Base-by-base conservation (phyloP, 2,113 vertebrate genomes). In the Hystrix cristata region DNA sequence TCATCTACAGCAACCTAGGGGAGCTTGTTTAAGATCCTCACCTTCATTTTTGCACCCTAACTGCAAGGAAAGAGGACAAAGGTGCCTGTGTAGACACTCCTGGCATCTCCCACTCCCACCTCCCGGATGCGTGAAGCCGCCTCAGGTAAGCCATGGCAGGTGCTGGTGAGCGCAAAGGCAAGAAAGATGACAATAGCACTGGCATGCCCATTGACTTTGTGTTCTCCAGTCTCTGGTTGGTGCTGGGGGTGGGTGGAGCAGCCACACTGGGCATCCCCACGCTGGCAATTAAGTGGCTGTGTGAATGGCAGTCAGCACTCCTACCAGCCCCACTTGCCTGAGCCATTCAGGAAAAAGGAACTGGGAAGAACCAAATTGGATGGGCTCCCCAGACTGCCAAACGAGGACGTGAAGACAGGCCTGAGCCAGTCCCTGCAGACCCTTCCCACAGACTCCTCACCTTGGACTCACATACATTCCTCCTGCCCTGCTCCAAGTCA, bases 251-350 rank as follows among this genome's bases (percentile, higher is more conserved):
- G 84, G 99, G 99, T 0, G 99, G 99, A 81, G 99, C 99, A 0
- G 99, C 99, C 55, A 99, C 99, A 99, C 98, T 99, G 95, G 99
- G 99, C 97, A 99, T 99, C 3, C 99, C 99, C 78, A 99, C 99
- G 0, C 98, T 99, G 90, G 99, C 99, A 0, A 99, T 99, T 83
- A 99, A 99, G 98, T 98, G 99, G 98, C 99, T 99, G 99, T 99
- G 99, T 0, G 99, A 99, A 91, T 98, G 62, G 99, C 99, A 0
- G 98, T 99, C 96, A 99, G 99, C 1, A 99, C 99, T 93, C 99
- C 99, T 69, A 99, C 99, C 98, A 99, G 99, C 97, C 99, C 99
- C 71, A 99, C 99, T 31, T 99, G 99, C 97, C 98, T 99, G 98
- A 99, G 98, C 98, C 99, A 99, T 71, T 98, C 99, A 0, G 99